Evolutionary conservation across 2,888 invertebrate genomes (phyloP).

Genomic region (Ectobius pallidus): DNA sequence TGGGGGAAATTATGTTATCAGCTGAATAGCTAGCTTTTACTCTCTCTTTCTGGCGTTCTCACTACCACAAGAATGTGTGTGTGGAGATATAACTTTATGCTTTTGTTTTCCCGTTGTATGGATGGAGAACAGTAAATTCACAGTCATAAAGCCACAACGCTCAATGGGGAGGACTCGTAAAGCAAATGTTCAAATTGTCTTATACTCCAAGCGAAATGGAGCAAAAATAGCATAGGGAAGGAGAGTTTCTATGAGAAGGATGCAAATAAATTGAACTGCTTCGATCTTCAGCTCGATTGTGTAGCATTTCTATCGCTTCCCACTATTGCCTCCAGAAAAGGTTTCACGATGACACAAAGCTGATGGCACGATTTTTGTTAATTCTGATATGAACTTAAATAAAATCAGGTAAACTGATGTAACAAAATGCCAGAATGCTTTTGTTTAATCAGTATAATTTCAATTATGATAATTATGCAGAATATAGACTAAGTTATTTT

Average conservation of each 20-base stretch:
- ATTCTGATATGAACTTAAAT: too few species aligned
- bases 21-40: background rate
- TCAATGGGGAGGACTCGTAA: slow-evolving; percentile 13
- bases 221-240: background rate
- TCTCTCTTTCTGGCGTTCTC: background rate
- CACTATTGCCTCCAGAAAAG: too few species aligned
- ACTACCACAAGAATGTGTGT: background rate
- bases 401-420: too few species aligned
- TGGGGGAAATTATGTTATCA: background rate
- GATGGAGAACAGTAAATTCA: slow-evolving; percentile 12
- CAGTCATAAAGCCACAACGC: background rate
- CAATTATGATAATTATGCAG: too few species aligned
- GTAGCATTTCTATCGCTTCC: too few species aligned
- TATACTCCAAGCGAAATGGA: background rate
- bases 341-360: too few species aligned
- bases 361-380: too few species aligned
- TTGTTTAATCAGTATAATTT: too few species aligned
- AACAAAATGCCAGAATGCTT: too few species aligned
- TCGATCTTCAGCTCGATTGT: too few species aligned
- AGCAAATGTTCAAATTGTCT: slow-evolving; percentile 25
- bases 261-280: background rate
- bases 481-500: too few species aligned
- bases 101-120: slow-evolving; percentile 17
- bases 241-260: too few species aligned
- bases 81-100: slow-evolving; percentile 17